These are phyloP conservation scores for Rhyacophila brunnea DNA, from an alignment of 1,140 invertebrate genomes.

Conservation along the genomic window DNA sequence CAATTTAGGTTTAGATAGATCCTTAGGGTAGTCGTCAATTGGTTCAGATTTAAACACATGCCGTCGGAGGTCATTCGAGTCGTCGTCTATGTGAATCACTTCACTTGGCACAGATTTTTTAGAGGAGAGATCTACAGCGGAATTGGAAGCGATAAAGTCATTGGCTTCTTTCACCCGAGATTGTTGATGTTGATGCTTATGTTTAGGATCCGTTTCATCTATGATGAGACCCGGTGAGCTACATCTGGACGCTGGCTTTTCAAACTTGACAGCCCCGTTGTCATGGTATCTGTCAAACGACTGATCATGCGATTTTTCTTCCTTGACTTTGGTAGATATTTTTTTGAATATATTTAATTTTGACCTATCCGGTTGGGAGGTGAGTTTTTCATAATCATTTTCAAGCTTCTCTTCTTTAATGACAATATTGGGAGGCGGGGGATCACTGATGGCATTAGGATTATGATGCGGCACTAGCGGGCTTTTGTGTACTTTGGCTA, in stretches of 20 bases:
- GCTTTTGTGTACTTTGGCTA: slow-evolving; percentile 12
- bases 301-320: slow-evolving; percentile 57
- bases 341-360: slow-evolving; percentile 86
- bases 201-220: slow-evolving; percentile 41
- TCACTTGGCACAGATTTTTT: slow-evolving; percentile 50
- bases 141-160: slow-evolving; percentile 16
- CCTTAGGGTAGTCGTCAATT: slow-evolving; percentile 24
- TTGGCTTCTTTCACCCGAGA: slow-evolving; percentile 21
- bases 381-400: slow-evolving; percentile 66
- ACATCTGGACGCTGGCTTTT: slow-evolving; percentile 38
- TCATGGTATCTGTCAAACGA: slow-evolving; percentile 28
- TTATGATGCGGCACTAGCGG: neutral
- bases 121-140: slow-evolving; percentile 48
- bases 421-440: slow-evolving; percentile 29
- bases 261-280: slow-evolving; percentile 16
- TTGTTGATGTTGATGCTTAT: slow-evolving; percentile 15
- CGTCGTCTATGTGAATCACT: slow-evolving; percentile 51
- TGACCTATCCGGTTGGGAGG: slow-evolving; percentile 75
- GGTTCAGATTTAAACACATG: slow-evolving; percentile 25
- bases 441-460: slow-evolving; percentile 21
- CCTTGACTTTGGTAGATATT: slow-evolving; percentile 73
- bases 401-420: slow-evolving; percentile 55
- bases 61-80: slow-evolving; percentile 43
- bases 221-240: slow-evolving; percentile 50
- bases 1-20: slow-evolving; percentile 29